Evolutionary conservation across 2,113 vertebrate species (phyloP).

Genomic region (Pionites leucogaster): DNA sequence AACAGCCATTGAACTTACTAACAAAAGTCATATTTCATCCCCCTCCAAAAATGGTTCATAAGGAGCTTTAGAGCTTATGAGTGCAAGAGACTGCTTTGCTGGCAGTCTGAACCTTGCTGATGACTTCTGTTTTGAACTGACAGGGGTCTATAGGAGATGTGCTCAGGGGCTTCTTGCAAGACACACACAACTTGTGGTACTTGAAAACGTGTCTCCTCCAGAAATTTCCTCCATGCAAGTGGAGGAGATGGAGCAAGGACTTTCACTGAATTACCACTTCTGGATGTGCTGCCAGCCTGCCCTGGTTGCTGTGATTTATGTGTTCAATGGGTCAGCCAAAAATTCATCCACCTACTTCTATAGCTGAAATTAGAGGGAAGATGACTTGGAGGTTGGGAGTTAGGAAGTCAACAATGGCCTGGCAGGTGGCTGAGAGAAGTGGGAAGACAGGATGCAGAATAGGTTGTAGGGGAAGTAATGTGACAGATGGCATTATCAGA

Average conservation of each 20-base stretch:
- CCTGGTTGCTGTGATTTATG: neutral
- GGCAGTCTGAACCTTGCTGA: neutral
- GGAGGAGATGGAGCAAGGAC: neutral
- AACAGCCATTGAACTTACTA: neutral
- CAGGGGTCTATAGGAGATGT: fast-evolving
- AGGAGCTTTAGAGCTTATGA: neutral
- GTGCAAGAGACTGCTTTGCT: neutral
- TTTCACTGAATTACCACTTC: neutral
- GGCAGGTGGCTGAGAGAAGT: neutral
- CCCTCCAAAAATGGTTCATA: neutral
- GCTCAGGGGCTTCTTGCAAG: neutral
- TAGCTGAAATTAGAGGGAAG: fast-evolving
- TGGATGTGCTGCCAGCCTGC: neutral
- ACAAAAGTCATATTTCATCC: neutral
- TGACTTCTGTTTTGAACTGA: neutral
- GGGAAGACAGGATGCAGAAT: neutral
- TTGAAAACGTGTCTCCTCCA: neutral
- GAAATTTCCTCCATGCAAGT: neutral
- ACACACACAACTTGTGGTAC: neutral
- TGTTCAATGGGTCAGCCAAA: neutral
- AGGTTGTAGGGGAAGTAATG: neutral
- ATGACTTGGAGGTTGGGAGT: neutral
- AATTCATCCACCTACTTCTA: neutral
- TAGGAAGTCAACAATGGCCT: neutral
- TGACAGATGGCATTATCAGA: neutral